Evolutionary conservation across 23 tunicate genomes (phyloP).

Genomic region (Styela clava): DNA sequence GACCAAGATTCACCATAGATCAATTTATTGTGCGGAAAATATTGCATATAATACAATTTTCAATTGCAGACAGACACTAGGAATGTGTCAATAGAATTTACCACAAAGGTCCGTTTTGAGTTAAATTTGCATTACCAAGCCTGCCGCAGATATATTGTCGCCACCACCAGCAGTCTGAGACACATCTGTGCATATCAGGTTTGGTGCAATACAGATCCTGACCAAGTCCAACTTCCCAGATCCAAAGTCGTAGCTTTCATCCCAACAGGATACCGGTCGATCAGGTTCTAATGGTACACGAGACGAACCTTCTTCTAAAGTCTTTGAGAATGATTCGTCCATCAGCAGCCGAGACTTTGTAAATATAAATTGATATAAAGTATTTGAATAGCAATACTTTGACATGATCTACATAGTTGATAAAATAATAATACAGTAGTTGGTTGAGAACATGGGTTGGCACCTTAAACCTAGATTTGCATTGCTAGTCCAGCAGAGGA

Average conservation of each 20-base stretch:
- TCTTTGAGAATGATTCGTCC: slow-evolving; percentile 70
- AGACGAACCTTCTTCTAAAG: slow-evolving; percentile 40
- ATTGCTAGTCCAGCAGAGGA: slow-evolving; percentile 75
- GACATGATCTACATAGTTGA: too few relatives aligned
- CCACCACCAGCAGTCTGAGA: slow-evolving; percentile 97
- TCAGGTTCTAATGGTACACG: slow-evolving; percentile 54
- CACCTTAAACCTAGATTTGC: too few relatives aligned
- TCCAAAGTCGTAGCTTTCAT: slow-evolving; percentile 28
- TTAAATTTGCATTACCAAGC: slow-evolving; percentile 63
- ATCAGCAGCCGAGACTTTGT: slow-evolving; percentile 45
- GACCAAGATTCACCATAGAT: too few relatives aligned
- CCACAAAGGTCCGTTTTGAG: too few relatives aligned
- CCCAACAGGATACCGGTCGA: slow-evolving; percentile 95
- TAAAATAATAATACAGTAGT: too few relatives aligned
- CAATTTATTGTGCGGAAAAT: too few relatives aligned
- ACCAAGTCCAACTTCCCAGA: slow-evolving; percentile 51
- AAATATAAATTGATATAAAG: neutral
- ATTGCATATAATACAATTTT: too few relatives aligned
- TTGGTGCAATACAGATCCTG: slow-evolving; percentile 81
- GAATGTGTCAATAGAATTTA: too few relatives aligned
- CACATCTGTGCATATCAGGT: slow-evolving; percentile 83
- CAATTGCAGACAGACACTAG: too few relatives aligned
- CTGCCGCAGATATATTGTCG: slow-evolving; percentile 96
- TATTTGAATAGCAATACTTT: too few relatives aligned
- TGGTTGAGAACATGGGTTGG: too few relatives aligned